Evolutionary conservation across 2,113 vertebrate species (phyloP).

Genomic region (Halcyon malimbica): DNA sequence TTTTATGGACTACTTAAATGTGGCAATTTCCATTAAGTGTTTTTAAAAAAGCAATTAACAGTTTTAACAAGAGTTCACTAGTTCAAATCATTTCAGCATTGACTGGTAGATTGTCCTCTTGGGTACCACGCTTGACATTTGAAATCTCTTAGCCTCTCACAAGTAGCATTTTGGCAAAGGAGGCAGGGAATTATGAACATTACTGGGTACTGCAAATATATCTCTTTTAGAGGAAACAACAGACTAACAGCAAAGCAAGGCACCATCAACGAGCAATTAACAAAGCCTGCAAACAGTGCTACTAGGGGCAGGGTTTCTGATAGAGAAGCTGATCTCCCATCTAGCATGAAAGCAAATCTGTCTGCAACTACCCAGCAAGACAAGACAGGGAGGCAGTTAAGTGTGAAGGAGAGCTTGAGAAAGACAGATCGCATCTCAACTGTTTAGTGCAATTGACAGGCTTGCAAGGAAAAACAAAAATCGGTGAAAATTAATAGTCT

Average conservation of each 20-base stretch:
- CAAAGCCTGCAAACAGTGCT: background rate
- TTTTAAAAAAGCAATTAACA: constrained; percentile 70
- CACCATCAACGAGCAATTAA: background rate
- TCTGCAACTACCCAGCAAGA: background rate
- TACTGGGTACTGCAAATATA: background rate
- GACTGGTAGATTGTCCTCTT: constrained; percentile 60
- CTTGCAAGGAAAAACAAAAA: background rate
- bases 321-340: background rate
- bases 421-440: background rate
- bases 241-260: constrained; percentile 4
- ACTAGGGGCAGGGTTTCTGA: background rate
- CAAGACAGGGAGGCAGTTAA: background rate
- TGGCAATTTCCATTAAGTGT: constrained; percentile 65
- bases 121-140: constrained; percentile 59
- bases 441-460: background rate
- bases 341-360: background rate
- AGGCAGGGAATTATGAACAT: constrained; percentile 2
- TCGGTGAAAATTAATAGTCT: background rate
- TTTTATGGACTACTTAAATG: constrained; percentile 65
- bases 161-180: constrained; percentile 14
- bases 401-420: background rate
- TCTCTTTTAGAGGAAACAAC: background rate
- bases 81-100: constrained; percentile 66
- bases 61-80: constrained; percentile 67
- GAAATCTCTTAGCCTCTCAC: constrained; percentile 35